These are phyloP conservation scores for Nesidiocoris tenuis DNA, from an alignment of 2,888 invertebrate species.

Conservation along the genomic window DNA sequence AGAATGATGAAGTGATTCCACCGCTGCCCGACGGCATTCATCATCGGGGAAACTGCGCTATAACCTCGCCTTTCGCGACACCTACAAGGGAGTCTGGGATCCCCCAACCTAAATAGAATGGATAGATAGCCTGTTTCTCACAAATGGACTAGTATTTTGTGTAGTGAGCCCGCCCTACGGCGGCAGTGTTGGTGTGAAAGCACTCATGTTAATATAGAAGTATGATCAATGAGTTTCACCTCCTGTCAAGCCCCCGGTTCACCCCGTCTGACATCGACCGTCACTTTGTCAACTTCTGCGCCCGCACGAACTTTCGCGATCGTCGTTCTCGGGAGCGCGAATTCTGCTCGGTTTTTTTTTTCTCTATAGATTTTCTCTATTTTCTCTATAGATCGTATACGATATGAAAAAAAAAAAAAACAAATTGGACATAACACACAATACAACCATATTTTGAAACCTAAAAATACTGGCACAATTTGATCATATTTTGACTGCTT, in stretches of 20 bases:
- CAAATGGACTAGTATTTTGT: neutral
- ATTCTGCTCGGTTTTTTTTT: neutral
- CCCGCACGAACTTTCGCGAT: neutral
- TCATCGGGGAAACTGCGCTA: neutral
- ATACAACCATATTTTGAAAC: too few relatives aligned
- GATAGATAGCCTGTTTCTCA: neutral
- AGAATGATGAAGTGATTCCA: constrained; percentile 28
- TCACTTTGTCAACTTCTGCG: neutral
- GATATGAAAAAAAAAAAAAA: too few relatives aligned
- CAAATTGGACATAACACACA: too few relatives aligned
- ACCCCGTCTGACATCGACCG: neutral
- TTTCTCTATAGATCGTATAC: too few relatives aligned
- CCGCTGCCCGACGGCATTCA: constrained; percentile 19
- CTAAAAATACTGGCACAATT: too few relatives aligned
- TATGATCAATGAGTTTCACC: neutral
- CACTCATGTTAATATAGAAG: neutral
- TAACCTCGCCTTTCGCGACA: neutral
- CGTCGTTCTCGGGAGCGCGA: neutral
- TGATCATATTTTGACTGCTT: too few relatives aligned
- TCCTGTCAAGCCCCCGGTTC: too few relatives aligned
- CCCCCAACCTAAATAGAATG: neutral
- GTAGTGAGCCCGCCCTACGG: too few relatives aligned
- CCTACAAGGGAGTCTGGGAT: neutral
- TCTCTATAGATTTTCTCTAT: too few relatives aligned
- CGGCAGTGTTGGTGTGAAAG: neutral